Base-by-base conservation (phyloP, 2,113 vertebrate species). In the Podarcis raffonei region DNA sequence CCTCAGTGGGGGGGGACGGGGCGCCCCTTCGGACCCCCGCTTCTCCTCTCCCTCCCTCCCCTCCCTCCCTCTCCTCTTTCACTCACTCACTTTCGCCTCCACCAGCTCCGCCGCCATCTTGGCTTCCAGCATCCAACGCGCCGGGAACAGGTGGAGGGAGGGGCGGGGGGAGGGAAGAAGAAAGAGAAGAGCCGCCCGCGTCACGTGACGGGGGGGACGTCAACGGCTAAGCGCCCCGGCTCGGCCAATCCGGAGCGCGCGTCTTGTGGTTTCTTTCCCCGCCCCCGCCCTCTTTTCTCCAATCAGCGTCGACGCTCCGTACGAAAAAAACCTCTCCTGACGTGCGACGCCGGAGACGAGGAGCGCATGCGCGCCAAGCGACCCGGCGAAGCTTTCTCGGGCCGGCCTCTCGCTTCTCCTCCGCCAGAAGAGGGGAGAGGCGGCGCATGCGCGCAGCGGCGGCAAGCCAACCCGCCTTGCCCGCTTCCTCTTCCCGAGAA, bases 1-100 rank as follows among this genome's bases (percentile, higher is more conserved):
- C 48, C 71, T 16, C 71, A 12, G 71, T 48, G 35, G 22, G 35
- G 16, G 22, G 66, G 37, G 5, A 8, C 12, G 35, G 59, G 16
- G 6, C 25, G 16, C 37, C 25, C 39, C 30, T 22, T 13, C 9
- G 22, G 37, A 22, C 6, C 39, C 5, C 62, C 22, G 7, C 23
- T n/a, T 2, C 12, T 2, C 37, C 87, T 35, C 69, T 25, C 65
- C 30, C 23, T 11, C 30, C 2, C 37, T 42, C 59, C 23, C 20
- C 25, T 11, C 48, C 59, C 18, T 37, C 42, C 32, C 13, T 66
- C 65, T 11, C 62, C 57, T 35, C 74, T 48, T 77, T 53, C 87
- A 89, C 81, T 89, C 87, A 89, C 87, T 89, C 87, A 89, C 87
- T 89, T 89, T 89, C 72, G 87, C 87, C 74, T 89, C 87, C 87